Conservation (phyloP, 2,113 vertebrate species). For the Morone saxatilis region DNA sequence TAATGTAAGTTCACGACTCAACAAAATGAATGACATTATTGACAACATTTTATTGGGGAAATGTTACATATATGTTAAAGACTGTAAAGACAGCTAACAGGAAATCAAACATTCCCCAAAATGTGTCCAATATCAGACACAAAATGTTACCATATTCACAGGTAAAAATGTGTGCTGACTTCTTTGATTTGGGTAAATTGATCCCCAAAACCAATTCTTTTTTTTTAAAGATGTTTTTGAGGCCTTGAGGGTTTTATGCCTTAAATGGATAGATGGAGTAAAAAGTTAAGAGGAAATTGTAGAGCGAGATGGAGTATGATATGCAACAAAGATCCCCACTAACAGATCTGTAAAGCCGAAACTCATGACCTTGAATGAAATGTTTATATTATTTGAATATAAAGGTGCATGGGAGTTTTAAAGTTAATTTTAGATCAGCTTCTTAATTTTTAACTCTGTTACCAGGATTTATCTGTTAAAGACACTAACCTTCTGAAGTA, state of each 20-base stretch:
- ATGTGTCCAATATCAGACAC: too few relatives aligned
- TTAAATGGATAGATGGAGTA: neutral
- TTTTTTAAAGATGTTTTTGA: neutral
- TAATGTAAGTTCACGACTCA: too few relatives aligned
- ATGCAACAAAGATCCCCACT: neutral
- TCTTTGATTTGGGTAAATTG: neutral
- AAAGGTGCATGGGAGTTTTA: neutral
- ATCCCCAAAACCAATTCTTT: neutral
- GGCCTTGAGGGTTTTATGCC: neutral
- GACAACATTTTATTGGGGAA: too few relatives aligned
- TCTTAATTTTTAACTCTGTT: too few relatives aligned
- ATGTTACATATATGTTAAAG: too few relatives aligned
- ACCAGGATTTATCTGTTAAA: too few relatives aligned
- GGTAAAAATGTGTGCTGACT: neutral
- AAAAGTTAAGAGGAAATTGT: neutral
- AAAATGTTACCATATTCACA: neutral
- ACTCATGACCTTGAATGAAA: neutral
- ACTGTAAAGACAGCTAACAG: too few relatives aligned
- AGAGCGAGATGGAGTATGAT: neutral
- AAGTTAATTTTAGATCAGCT: neutral
- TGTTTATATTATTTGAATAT: neutral
- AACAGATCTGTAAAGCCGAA: neutral
- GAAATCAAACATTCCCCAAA: too few relatives aligned
- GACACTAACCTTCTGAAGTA: too few relatives aligned
- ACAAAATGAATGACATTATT: too few relatives aligned